phyloP scores from a whole-genome alignment of 1,140 invertebrate species.

The Sinella curviseta region DNA sequence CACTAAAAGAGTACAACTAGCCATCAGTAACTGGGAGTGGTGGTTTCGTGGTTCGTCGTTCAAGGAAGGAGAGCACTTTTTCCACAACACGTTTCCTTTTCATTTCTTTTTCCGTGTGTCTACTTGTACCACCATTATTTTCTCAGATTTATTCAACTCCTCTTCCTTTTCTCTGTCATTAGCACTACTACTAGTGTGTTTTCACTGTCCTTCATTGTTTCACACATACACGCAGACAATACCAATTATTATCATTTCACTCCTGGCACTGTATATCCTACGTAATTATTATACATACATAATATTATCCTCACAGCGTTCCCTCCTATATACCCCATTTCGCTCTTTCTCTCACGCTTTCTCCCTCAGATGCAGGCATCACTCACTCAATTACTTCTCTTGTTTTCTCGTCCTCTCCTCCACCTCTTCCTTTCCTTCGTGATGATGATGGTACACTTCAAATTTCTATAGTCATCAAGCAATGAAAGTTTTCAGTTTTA shows the following conservation, averaged over 20 bases:
- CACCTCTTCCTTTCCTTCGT: neutral
- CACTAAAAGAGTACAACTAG: too few species aligned
- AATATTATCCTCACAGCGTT: too few species aligned
- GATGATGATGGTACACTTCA: neutral
- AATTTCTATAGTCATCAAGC: too few species aligned
- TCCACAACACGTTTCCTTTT: neutral
- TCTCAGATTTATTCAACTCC: neutral
- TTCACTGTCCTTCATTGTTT: neutral
- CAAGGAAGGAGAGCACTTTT: too few species aligned
- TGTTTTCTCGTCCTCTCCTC: neutral
- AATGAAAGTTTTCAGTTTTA: too few species aligned
- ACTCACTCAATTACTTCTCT: slow-evolving; percentile 5
- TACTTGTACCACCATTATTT: neutral
- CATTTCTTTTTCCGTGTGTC: neutral
- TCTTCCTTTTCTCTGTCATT: neutral
- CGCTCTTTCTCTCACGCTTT: neutral
- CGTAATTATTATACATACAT: too few species aligned
- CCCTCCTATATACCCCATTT: neutral
- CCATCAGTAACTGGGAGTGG: neutral
- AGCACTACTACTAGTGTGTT: neutral
- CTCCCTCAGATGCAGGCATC: slow-evolving; percentile 9
- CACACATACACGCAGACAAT: neutral
- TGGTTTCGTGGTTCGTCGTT: too few species aligned
- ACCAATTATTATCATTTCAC: neutral
- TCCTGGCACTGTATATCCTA: neutral